Evolutionary conservation across 2,888 invertebrate species (phyloP).

Genomic region (Psylliodes chrysocephalus): DNA sequence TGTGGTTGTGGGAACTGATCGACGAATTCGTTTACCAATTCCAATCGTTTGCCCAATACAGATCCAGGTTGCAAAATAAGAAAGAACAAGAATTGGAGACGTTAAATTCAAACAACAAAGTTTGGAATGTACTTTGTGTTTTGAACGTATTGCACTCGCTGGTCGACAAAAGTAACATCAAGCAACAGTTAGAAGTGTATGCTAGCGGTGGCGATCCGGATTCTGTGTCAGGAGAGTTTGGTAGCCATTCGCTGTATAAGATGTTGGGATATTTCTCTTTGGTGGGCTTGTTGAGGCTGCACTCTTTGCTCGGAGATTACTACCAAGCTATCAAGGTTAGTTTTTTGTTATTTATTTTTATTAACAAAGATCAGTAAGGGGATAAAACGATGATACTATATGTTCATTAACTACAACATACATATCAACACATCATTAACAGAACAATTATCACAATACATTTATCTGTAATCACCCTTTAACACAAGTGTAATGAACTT

Average conservation of each 20-base stretch:
- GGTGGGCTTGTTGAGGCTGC: constrained; percentile 93
- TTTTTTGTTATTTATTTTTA: too few species aligned
- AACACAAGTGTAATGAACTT: too few species aligned
- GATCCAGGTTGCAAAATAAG: constrained; percentile 77
- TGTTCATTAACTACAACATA: too few species aligned
- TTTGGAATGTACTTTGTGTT: constrained; percentile 97
- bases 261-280: constrained; percentile 99
- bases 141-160: constrained; percentile 97
- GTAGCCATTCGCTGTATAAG: constrained; percentile 95
- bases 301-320: constrained; percentile 97
- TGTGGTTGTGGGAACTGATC: constrained; percentile 99
- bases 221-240: constrained; percentile 96
- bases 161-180: constrained; percentile 98
- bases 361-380: too few species aligned
- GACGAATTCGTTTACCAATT: constrained; percentile 99
- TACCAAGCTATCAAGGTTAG: constrained; percentile 90
- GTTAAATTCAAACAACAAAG: constrained; percentile 82
- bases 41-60: constrained; percentile 89
- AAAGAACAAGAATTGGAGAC: constrained; percentile 82
- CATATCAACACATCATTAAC: too few species aligned
- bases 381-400: too few species aligned
- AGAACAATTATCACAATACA: too few species aligned
- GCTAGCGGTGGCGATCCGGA: constrained; percentile 89
- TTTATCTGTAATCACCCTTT: too few species aligned
- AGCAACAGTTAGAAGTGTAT: constrained; percentile 94